Evolutionary conservation across 2,888 invertebrate genomes (phyloP).

Genomic region (Pollenia angustigena): DNA sequence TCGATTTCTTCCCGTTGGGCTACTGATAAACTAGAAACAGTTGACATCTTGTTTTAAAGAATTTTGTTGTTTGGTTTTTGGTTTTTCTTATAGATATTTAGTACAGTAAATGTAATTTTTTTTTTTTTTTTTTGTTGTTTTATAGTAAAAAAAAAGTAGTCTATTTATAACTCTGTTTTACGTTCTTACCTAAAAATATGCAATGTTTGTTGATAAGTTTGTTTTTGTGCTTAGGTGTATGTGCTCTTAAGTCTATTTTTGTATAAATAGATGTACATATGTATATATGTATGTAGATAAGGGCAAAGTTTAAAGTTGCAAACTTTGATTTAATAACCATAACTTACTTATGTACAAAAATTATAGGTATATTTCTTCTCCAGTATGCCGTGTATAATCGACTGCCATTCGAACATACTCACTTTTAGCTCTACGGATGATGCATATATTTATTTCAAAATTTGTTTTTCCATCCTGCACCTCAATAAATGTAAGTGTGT

Average conservation of each 20-base stretch:
- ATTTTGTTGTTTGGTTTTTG: no score
- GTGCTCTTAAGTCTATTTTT: conserved; percentile 6
- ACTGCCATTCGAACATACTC: conserved; percentile 52
- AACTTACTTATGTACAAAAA: conserved; percentile 69
- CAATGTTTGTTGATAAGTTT: conserved; percentile 24
- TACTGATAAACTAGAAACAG: no score
- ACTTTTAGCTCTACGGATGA: not conserved
- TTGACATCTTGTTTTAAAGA: no score
- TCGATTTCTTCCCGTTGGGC: no score
- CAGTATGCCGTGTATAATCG: conserved; percentile 48
- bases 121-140: conserved; percentile 18
- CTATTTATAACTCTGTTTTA: conserved; percentile 23
- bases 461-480: conserved; percentile 18
- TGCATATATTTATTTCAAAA: not conserved
- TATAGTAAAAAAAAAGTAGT: not conserved
- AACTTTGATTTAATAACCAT: conserved; percentile 74
- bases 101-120: no score
- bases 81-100: no score
- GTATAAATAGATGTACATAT: conserved; percentile 11
- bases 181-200: not conserved
- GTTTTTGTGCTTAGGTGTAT: conserved; percentile 29
- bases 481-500: not conserved
- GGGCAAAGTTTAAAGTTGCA: conserved; percentile 71
- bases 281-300: conserved; percentile 41
- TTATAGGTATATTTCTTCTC: conserved; percentile 39